Evolutionary conservation across 2,888 invertebrate genomes (phyloP).

Genomic region (Criorhina ranunculi): DNA sequence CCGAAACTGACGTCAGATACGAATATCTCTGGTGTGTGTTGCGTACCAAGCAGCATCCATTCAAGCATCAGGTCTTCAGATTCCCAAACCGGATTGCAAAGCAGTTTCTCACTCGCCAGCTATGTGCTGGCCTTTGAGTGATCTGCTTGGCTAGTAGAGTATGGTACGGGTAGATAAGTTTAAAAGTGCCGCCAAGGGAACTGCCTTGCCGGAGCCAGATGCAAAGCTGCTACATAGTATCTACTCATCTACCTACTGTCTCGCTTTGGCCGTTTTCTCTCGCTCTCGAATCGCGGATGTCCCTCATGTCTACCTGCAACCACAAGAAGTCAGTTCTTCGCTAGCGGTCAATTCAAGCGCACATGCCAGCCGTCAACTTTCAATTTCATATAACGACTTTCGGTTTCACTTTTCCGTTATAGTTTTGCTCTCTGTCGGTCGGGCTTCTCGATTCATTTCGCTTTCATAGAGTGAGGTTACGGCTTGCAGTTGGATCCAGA

Average conservation of each 20-base stretch:
- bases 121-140: constrained; percentile 64
- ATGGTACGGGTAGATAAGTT: constrained; percentile 54
- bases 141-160: constrained; percentile 74
- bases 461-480: constrained; percentile 46
- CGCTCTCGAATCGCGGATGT: constrained; percentile 59
- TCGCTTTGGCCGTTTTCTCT: constrained; percentile 65
- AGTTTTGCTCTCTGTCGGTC: constrained; percentile 53
- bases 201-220: constrained; percentile 48
- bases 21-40: constrained; percentile 21
- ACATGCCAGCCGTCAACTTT: constrained; percentile 83
- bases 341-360: constrained; percentile 84
- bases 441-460: constrained; percentile 30
- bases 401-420: constrained; percentile 76
- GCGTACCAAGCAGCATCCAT: constrained; percentile 27
- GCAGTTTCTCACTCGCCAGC: constrained; percentile 47
- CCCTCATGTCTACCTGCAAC: constrained; percentile 63
- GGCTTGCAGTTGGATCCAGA: constrained; percentile 28
- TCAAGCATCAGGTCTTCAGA: constrained; percentile 45
- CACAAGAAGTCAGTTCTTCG: constrained; percentile 82
- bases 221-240: constrained; percentile 37
- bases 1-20: constrained; percentile 42
- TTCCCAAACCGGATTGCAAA: constrained; percentile 70
- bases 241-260: constrained; percentile 55
- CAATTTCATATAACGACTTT: constrained; percentile 79
- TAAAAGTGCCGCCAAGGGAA: constrained; percentile 50